Evolutionary conservation across 2,888 invertebrate species (phyloP).

Genomic region (Hypselothyrea guttata): DNA sequence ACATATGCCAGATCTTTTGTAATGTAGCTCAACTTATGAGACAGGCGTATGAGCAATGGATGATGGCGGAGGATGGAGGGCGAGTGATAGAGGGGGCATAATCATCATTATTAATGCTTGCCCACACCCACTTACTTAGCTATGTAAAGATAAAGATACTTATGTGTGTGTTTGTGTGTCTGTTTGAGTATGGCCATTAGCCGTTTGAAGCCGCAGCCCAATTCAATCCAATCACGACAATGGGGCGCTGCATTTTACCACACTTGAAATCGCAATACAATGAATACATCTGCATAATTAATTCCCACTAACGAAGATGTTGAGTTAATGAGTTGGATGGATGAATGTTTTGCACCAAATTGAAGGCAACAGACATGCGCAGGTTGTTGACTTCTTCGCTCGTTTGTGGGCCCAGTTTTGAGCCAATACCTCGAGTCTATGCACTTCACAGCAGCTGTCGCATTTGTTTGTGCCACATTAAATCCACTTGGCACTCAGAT

Average conservation of each 20-base stretch:
- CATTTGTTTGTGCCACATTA: constrained; percentile 37
- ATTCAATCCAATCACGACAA: constrained; percentile 44
- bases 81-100: constrained; percentile 21
- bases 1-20: constrained; percentile 39
- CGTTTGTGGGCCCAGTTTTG: constrained; percentile 22
- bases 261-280: constrained; percentile 78
- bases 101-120: constrained; percentile 37
- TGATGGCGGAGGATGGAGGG: neutral
- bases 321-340: constrained; percentile 62
- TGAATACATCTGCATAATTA: constrained; percentile 78
- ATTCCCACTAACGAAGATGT: constrained; percentile 75
- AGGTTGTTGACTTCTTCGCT: constrained; percentile 71
- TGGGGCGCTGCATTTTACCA: constrained; percentile 73
- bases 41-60: neutral
- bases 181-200: constrained; percentile 37
- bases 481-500: constrained; percentile 66
- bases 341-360: constrained; percentile 64
- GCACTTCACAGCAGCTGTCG: constrained; percentile 51
- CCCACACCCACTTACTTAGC: constrained; percentile 53
- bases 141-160: constrained; percentile 1
- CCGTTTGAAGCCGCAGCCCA: constrained; percentile 34
- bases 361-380: constrained; percentile 71
- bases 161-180: constrained; percentile 6
- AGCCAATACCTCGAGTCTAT: constrained; percentile 32
- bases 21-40: constrained; percentile 31